Evolutionary conservation across 2,888 invertebrate species (phyloP), one percentile per base, ranked within the genome.

Genomic region (Drosophila siamana): DNA sequence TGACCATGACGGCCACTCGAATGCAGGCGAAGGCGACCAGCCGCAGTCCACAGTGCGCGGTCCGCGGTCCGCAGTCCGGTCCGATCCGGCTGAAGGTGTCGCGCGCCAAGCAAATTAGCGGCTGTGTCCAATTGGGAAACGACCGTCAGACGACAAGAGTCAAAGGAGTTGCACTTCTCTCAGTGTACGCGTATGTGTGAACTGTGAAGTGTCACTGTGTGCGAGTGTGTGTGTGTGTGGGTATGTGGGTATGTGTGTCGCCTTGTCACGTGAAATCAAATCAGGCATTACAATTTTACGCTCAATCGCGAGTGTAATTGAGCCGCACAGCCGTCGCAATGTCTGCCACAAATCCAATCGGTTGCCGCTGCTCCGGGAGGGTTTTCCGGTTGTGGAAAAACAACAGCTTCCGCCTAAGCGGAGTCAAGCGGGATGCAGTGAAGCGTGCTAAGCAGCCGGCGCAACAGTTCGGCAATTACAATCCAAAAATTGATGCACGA

Each of bases 201-300:
- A n/a, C n/a, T n/a, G n/a, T n/a, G n/a, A n/a, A n/a, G n/a, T n/a
- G n/a, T n/a, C n/a, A n/a, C n/a, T n/a, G n/a, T n/a, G n/a, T n/a
- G n/a, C n/a, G n/a, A n/a, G n/a, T 56, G 13, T 26, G 28, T 30
- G 47, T 52, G 38, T 48, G 38, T 44, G 28, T 50, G 26, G 19
- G 41, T 50, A 52, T 57, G 46, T 60, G 63, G 59, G 61, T 57
- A 33, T 52, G 44, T 59, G 46, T 50, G 74, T 74, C 70, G 74
- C 70, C 64, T 80, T 90, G 83, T 84, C 84, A 90, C 86, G 80
- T 89, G 89, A 87, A 88, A 82, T 89, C 85, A 87, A 89, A 81
- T 89, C 86, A 88, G 82, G 86, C 90, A 85, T 90, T 83, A 91
- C 90, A 90, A 91, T 92, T 92, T 92, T 80, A 92, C 89, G 92